These are phyloP conservation scores for Drosophila ironensis DNA, from an alignment of 1,140 invertebrate species.

Conservation along the genomic window DNA sequence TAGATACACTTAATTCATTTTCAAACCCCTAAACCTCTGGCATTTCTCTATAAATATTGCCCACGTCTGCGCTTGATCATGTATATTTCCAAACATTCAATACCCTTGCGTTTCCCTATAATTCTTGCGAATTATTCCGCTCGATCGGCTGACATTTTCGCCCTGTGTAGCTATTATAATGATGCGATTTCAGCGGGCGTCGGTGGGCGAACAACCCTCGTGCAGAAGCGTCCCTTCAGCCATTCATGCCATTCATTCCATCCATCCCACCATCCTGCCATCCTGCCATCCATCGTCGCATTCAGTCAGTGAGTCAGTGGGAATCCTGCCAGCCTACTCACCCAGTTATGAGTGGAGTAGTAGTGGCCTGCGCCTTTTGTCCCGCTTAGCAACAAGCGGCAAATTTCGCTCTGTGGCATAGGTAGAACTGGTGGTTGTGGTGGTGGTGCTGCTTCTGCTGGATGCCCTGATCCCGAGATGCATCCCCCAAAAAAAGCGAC, in stretches of 20 bases:
- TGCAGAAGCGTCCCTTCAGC: not conserved
- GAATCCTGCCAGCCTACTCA: constrained; percentile 71
- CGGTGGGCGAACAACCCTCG: constrained; percentile 55
- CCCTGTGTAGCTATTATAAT: constrained; percentile 58
- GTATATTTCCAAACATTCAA: too few relatives aligned
- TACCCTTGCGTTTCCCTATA: too few relatives aligned
- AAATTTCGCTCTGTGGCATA: constrained; percentile 50
- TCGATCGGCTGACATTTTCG: not conserved
- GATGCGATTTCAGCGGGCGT: constrained; percentile 62
- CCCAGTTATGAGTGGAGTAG: constrained; percentile 63
- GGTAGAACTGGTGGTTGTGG: constrained; percentile 57
- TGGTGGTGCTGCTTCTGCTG: constrained; percentile 4
- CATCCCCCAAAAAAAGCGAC: constrained; percentile 56
- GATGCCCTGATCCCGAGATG: constrained; percentile 48
- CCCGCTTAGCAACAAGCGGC: constrained; percentile 70
- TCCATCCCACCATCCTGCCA: constrained; percentile 7
- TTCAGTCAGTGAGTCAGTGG: constrained; percentile 63
- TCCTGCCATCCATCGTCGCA: constrained; percentile 21
- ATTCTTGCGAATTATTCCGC: not conserved
- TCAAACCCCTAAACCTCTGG: too few relatives aligned
- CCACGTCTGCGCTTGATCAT: too few relatives aligned
- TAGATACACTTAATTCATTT: too few relatives aligned
- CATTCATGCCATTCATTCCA: constrained; percentile 15
- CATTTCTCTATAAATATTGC: too few relatives aligned
- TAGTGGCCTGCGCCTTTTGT: constrained; percentile 40